Evolutionary conservation across 2,888 invertebrate species (phyloP), one percentile per base, ranked within the genome.

Genomic region (Cantharis rufa): DNA sequence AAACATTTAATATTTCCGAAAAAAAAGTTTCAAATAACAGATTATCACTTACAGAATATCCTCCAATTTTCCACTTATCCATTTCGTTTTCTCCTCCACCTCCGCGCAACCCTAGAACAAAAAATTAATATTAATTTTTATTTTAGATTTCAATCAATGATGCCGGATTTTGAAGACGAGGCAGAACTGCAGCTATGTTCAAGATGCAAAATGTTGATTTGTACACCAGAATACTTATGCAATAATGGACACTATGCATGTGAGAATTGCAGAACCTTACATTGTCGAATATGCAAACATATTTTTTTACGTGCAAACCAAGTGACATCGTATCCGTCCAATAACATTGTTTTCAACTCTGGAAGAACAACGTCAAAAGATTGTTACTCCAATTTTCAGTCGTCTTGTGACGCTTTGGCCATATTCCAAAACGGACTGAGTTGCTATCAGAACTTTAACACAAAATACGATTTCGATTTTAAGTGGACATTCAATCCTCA

Each of bases 401-500:
- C 32, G 21, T 72, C 72, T 21, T 69, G 76, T 3, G 63, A 72
- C 27, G 28, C 32, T 3, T 70, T 76, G 48, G 27, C n/a, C n/a
- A 4, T 76, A 24, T 72, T 69, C 13, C 69, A 70, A 72, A 63
- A 27, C 11, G 76, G 76, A 1, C n/a, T 64, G 11, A 70, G 64
- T 21, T 69, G 70, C 11, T 72, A 72, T 16, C 28, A 76, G 13
- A 69, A 64, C 13, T 28, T 15, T 7, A 16, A 62, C 0, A 63
- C 69, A 10, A 63, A 21, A 10, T 48, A 24, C 3, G 15, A 70
- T 21, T 24, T 70, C 15, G 48, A 15, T 5, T 76, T 76, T 24
- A 70, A 72, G n/a, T 76, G 76, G 76, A 76, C 64, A 18, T 70
- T 76, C 21, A 76, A 72, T 28, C 76, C 76, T 1, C 62, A 63